phyloP scores from a whole-genome alignment of 2,888 invertebrate species.

The Philereme vetulata region DNA sequence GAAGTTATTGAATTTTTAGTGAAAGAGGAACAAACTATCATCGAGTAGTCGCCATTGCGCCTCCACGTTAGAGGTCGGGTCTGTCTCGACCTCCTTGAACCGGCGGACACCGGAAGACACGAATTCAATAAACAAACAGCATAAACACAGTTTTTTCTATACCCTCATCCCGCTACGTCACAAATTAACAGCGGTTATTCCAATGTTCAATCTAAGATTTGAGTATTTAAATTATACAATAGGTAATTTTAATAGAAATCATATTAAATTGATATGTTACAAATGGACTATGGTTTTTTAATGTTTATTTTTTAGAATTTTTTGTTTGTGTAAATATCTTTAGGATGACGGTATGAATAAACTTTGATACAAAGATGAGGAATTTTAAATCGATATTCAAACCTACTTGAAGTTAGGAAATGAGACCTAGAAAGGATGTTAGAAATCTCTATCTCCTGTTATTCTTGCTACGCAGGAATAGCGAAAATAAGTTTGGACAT shows the following conservation, averaged over 20 bases:
- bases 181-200: conserved; percentile 40
- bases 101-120: conserved; percentile 40
- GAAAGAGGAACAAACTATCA: conserved; percentile 94
- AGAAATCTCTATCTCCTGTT: too few species aligned
- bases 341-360: conserved; percentile 64
- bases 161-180: conserved; percentile 53
- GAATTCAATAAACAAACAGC: conserved; percentile 52
- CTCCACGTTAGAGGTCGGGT: conserved; percentile 63
- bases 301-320: conserved; percentile 56
- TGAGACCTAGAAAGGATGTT: too few species aligned
- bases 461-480: too few species aligned
- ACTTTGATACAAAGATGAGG: conserved; percentile 52
- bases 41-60: conserved; percentile 86
- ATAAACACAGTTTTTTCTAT: conserved; percentile 59
- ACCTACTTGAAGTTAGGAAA: conserved; percentile 9
- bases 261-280: conserved; percentile 81
- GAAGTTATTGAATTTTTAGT: conserved; percentile 99
- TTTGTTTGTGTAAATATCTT: conserved; percentile 48
- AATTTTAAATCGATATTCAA: conserved; percentile 45
- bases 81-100: conserved; percentile 54
- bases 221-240: conserved; percentile 74
- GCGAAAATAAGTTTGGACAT: too few species aligned
- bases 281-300: conserved; percentile 76
- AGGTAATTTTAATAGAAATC: conserved; percentile 80
- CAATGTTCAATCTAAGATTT: conserved; percentile 70